Conservation (phyloP, 1,140 invertebrate genomes). For the Monomorium pharaonis region DNA sequence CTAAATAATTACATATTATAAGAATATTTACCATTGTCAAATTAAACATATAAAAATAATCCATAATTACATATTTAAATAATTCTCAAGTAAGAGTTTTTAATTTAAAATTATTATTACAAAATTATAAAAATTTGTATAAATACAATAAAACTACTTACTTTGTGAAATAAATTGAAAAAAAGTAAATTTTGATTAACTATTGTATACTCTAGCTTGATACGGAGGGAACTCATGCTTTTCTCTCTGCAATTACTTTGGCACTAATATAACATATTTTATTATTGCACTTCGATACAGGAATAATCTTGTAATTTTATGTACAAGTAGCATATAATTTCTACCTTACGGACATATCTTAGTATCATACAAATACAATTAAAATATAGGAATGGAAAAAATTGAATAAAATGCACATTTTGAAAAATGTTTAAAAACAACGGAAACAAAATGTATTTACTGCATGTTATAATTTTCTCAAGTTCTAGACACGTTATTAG, state of each 20-base stretch:
- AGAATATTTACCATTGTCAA: background rate
- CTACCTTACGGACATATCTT: constrained; percentile 69
- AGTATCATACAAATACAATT: constrained; percentile 73
- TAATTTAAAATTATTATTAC: background rate
- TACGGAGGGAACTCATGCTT: constrained; percentile 42
- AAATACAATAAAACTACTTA: background rate
- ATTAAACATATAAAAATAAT: background rate
- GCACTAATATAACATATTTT: constrained; percentile 81
- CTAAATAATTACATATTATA: background rate
- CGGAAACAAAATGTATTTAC: constrained; percentile 27
- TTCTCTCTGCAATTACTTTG: constrained; percentile 76
- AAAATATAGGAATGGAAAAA: constrained; percentile 52
- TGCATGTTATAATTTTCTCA: constrained; percentile 20
- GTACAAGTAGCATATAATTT: constrained; percentile 76
- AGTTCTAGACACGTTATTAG: background rate
- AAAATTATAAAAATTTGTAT: background rate
- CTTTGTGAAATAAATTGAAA: background rate
- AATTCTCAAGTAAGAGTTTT: background rate
- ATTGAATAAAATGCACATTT: constrained; percentile 49
- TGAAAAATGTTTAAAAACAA: constrained; percentile 39
- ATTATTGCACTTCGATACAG: constrained; percentile 82
- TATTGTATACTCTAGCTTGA: background rate
- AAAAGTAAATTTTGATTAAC: background rate
- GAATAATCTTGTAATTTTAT: constrained; percentile 77
- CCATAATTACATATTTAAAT: background rate